Evolutionary conservation across 2,888 invertebrate species (phyloP), one percentile per base, ranked within the genome.

Genomic region (Oconnorella tubifera): DNA sequence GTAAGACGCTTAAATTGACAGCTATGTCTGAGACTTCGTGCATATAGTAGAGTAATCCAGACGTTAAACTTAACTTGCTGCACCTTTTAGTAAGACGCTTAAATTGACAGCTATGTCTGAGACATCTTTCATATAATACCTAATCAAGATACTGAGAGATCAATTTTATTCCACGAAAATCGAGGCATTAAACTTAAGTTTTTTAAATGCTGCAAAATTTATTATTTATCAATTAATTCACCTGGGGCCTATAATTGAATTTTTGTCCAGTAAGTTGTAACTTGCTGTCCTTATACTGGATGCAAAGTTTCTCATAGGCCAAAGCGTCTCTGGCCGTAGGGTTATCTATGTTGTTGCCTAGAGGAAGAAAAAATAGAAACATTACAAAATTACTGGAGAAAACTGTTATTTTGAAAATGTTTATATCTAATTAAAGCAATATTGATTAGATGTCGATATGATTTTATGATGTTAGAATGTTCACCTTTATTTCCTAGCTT

Each of bases 261-360:
- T 51, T 10, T 27, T 51, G 10, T 25, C 53, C 53, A 25, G 53
- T 51, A 6, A 51, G 53, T 6, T 19, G 14, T 27, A 51, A 6
- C 25, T 51, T 51, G 25, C 53, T 51, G 10, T 51, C 53, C 10
- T 6, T 27, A 25, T 51, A 51, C 14, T 51, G 14, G 14, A 6
- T 23, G 25, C 25, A 27, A 6, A 51, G 53, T 6, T 23, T 51
- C 25, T 51, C 25, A 23, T 51, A 51, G 4, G 53, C 53, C 53
- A 23, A 6, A 25, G 25, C 6, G 25, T 51, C 14, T 19, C 29
- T 31, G 31, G 33, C 25, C 31, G 58, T 58, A 10, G 40, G 33
- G 33, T 40, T 58, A 40, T 40, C 40, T 27, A 25, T 33, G 33
- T 58, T 33, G 33, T 33, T 58, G 31, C 23, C 33, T 58, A 31